A percentile compares a stretch with the other conserved stretches of the same genome.
phyloP scores from a whole-genome alignment of 2,888 invertebrate genomes.

The Ectemnius continuus region DNA sequence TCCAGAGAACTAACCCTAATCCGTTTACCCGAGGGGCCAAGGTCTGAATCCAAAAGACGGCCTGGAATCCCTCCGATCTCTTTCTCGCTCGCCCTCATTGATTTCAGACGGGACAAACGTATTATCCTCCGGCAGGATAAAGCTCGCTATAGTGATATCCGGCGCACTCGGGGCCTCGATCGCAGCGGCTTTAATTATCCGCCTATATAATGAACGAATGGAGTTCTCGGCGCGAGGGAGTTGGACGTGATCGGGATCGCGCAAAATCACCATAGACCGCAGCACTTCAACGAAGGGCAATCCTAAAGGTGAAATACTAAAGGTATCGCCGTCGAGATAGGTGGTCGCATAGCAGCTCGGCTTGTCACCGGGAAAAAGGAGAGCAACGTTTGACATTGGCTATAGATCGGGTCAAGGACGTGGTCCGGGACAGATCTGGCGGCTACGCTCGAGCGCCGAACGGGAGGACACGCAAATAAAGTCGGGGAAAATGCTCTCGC shows the following conservation, averaged over 20 bases:
- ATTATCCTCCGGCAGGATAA: conserved; percentile 32
- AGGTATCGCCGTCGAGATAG: background rate
- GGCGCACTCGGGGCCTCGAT: conserved; percentile 12
- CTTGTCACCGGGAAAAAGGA: conserved; percentile 1
- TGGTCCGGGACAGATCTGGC: background rate
- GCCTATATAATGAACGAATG: conserved; percentile 24
- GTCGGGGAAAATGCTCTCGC: too few relatives aligned
- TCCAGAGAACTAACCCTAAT: conserved; percentile 34
- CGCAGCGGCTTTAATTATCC: conserved; percentile 42
- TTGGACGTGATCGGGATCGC: background rate
- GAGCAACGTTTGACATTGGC: background rate
- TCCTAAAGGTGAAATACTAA: background rate
- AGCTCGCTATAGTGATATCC: conserved; percentile 24
- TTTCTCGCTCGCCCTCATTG: conserved; percentile 19
- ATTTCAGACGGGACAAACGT: conserved; percentile 41
- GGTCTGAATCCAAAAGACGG: conserved; percentile 48
- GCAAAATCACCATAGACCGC: background rate
- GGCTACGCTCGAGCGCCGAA: background rate
- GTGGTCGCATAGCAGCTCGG: background rate
- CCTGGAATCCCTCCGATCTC: conserved; percentile 6
- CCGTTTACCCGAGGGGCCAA: conserved; percentile 46
- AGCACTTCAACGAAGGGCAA: background rate
- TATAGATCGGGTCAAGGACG: conserved; percentile 3
- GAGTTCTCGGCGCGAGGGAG: background rate
- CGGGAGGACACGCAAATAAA: too few relatives aligned